Base-by-base conservation (phyloP, 2,888 invertebrate species). In the Anagyrus pseudococci region DNA sequence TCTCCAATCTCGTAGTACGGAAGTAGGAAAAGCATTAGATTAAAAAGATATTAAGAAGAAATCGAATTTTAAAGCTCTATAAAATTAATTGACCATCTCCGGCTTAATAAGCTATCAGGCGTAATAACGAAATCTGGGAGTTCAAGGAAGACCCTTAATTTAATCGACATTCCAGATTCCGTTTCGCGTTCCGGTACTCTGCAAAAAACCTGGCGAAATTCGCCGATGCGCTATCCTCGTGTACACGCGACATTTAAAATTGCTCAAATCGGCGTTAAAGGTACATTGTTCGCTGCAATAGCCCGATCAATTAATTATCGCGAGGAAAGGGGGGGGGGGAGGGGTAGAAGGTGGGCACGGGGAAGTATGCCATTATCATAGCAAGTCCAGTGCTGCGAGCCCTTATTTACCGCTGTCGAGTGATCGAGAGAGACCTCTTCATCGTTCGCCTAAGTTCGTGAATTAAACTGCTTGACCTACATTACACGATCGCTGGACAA, bases 401-500 rank as follows among this genome's bases (percentile, higher is more conserved):
- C 41, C 40, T 63, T 63, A 63, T 63, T 63, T 58, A 63, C 58
- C 47, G 58, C 41, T 43, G 8, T 19, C n/a, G 40, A 26, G 47
- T 62, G 62, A 63, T 63, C 58, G 49, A 54, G 54, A 53, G 53
- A 8, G 43, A 33, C 3, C 19, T 33, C 40, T 4, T 2, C 33
- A 22, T 4, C 33, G 19, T 10, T n/a, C 8, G 23, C 29, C 61
- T 52, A 47, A 54, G 20, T 50, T 57, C 10, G 37, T 41, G 19
- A 46, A 62, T 62, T 62, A 48, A 54, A 63, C 49, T 63, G 52
- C 58, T 53, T 63, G 58, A 63, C 62, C 58, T 58, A 44, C 56
- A 57, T 62, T 10, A 44, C 23, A 25, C 19, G 33, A 22, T 33
- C 19, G 19, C n/a, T 6, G 44, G 22, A 23, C 25, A 55, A 43